Evolutionary conservation across 1,140 invertebrate species (phyloP).

Genomic region (Magallana gigas): DNA sequence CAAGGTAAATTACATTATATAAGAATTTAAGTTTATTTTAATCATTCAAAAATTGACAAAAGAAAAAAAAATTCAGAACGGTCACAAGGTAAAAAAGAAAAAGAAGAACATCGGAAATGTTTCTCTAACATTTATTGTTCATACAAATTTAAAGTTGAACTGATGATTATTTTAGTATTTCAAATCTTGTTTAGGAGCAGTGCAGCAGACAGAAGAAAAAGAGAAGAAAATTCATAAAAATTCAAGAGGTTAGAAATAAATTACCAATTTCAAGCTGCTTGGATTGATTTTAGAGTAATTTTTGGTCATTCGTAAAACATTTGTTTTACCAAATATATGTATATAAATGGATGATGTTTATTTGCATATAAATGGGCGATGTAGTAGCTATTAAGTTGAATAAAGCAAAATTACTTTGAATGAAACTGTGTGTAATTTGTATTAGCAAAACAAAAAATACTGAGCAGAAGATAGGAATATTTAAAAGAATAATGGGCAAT

Average conservation of each 20-base stretch:
- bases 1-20: background rate
- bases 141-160: background rate
- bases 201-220: background rate
- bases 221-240: background rate
- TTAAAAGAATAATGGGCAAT: too few relatives aligned
- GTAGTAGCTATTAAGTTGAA: too few relatives aligned
- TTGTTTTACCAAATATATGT: too few relatives aligned
- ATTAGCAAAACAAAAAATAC: too few relatives aligned
- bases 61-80: background rate
- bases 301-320: too few relatives aligned
- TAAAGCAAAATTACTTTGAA: too few relatives aligned
- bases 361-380: too few relatives aligned
- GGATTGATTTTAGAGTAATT: too few relatives aligned
- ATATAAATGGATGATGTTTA: too few relatives aligned
- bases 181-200: background rate
- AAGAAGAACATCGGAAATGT: background rate
- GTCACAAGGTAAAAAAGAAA: conserved; percentile 15
- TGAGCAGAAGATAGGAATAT: too few relatives aligned
- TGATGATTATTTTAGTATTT: background rate
- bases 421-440: too few relatives aligned
- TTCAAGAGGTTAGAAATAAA: background rate
- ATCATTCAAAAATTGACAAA: background rate
- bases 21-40: background rate
- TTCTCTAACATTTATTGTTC: background rate
- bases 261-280: background rate